A percentile compares a stretch with the other conserved stretches of the same genome.
phyloP scores from a whole-genome alignment of 1,140 invertebrate genomes.

The Ericerus pela region DNA sequence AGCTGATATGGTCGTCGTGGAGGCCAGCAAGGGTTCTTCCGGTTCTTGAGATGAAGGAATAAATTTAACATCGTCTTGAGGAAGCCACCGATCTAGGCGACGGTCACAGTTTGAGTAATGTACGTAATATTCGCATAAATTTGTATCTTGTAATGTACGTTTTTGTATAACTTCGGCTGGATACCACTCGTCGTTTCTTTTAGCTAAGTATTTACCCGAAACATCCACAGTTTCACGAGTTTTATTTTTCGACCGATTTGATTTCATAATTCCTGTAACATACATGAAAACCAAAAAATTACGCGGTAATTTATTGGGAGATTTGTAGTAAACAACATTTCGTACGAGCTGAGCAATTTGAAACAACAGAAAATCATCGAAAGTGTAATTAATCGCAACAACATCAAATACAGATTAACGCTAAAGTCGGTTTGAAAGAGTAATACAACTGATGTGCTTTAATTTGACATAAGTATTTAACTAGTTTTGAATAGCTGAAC shows the following conservation, averaged over 20 bases:
- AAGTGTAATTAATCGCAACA: too few relatives aligned
- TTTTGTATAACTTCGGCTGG: conserved; percentile 81
- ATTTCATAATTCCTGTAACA: too few relatives aligned
- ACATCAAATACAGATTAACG: too few relatives aligned
- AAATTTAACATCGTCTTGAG: conserved; percentile 37
- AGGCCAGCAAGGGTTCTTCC: background rate
- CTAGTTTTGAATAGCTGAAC: too few relatives aligned
- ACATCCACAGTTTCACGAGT: background rate
- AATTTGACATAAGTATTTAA: too few relatives aligned
- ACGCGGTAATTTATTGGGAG: too few relatives aligned
- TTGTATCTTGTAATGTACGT: conserved; percentile 56
- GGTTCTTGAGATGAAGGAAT: background rate
- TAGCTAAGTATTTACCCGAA: conserved; percentile 2
- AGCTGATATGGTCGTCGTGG: conserved; percentile 27
- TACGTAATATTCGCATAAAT: conserved; percentile 82
- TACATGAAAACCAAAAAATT: too few relatives aligned
- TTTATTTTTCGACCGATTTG: conserved; percentile 2
- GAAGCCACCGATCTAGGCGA: conserved; percentile 92
- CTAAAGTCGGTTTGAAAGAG: too few relatives aligned
- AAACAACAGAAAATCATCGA: too few relatives aligned
- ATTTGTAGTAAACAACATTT: too few relatives aligned
- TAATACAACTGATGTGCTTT: too few relatives aligned
- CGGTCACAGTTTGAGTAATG: conserved; percentile 91
- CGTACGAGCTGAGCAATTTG: too few relatives aligned
- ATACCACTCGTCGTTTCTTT: conserved; percentile 29